These are phyloP conservation scores for Nannoperca australis DNA, from an alignment of 2,797 vertebrate genomes.

Conservation along the genomic window DNA sequence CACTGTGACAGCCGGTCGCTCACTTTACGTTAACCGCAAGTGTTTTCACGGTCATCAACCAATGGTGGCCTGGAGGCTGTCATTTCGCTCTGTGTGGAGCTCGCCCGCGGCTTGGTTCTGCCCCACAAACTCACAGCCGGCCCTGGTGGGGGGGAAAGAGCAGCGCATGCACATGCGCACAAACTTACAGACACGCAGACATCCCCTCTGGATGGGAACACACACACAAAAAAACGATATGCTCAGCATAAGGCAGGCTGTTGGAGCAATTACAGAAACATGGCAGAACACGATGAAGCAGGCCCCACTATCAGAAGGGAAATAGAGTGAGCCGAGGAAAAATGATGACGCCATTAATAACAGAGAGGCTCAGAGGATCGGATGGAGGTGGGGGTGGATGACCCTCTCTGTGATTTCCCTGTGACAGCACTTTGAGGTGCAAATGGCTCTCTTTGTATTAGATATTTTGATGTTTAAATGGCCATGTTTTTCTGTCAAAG, in stretches of 20 bases:
- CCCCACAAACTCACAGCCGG: slow-evolving; percentile 86
- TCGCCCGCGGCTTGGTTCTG: slow-evolving; percentile 82
- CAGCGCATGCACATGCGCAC: slow-evolving; percentile 56
- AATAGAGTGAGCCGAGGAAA: slow-evolving; percentile 82
- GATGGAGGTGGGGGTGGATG: slow-evolving; percentile 72
- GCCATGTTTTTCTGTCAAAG: slow-evolving; percentile 57
- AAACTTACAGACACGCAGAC: slow-evolving; percentile 32
- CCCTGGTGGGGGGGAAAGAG: slow-evolving; percentile 60
- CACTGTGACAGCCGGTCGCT: slow-evolving; percentile 80
- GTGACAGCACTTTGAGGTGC: slow-evolving; percentile 81
- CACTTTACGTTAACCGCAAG: slow-evolving; percentile 83
- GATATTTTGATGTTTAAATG: slow-evolving; percentile 67
- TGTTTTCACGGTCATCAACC: slow-evolving; percentile 86
- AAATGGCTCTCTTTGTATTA: slow-evolving; percentile 78
- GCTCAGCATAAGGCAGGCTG: slow-evolving; percentile 84
- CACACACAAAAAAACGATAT: slow-evolving; percentile 68
- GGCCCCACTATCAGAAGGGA: slow-evolving; percentile 79
- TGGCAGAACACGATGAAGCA: slow-evolving; percentile 83
- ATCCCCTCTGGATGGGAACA: slow-evolving; percentile 17
- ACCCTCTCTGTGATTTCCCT: slow-evolving; percentile 78
- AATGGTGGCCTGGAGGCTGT: slow-evolving; percentile 82
- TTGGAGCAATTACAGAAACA: slow-evolving; percentile 86
- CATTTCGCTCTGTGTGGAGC: slow-evolving; percentile 79
- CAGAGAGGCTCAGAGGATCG: slow-evolving; percentile 64
- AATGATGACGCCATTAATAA: slow-evolving; percentile 86